These are phyloP conservation scores for Microtus oregoni DNA, from an alignment of 2,113 vertebrate species.

Conservation along the genomic window DNA sequence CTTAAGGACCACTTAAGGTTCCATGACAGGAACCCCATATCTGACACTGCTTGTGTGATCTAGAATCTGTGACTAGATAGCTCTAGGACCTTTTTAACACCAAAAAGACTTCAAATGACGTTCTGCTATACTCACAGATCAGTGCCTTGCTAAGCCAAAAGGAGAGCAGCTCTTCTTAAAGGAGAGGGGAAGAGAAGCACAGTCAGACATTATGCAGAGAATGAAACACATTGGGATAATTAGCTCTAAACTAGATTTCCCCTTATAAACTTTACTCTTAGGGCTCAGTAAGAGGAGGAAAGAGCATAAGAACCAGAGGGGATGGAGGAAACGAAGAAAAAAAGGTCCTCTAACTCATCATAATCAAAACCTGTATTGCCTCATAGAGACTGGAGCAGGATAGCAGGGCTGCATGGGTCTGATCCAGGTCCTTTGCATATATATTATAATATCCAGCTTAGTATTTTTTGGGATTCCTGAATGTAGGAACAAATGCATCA, in stretches of 20 bases:
- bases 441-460: neutral
- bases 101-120: neutral
- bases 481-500: neutral
- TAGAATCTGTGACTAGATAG: neutral
- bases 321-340: fast-evolving
- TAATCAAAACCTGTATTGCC: neutral
- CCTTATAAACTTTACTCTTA: neutral
- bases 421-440: neutral
- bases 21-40: no score
- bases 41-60: no score
- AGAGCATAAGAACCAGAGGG: no score
- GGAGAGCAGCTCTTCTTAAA: neutral
- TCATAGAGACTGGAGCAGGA: neutral
- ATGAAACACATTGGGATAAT: neutral
- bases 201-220: neutral
- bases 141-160: neutral
- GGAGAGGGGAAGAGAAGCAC: neutral
- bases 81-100: neutral
- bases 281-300: neutral
- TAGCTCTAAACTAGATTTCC: neutral
- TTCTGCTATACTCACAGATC: neutral
- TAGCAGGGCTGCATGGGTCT: neutral
- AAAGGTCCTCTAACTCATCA: neutral
- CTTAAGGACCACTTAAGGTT: no score
- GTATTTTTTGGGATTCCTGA: neutral